phyloP scores from a whole-genome alignment of 2,888 invertebrate species.

The Phytoseiulus persimilis region DNA sequence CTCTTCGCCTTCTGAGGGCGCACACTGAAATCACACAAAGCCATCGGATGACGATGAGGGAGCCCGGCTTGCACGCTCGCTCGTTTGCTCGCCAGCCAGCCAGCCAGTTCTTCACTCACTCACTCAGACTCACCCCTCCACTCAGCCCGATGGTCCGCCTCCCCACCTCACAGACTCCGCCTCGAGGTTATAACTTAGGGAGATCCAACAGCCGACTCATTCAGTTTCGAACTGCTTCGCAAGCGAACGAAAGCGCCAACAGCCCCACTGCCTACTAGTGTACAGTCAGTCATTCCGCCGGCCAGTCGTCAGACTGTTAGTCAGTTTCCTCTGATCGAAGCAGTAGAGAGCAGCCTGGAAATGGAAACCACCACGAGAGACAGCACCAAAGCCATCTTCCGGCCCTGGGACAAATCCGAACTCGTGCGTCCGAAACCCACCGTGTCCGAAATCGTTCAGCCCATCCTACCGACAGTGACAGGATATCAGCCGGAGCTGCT shows the following conservation, averaged over 20 bases:
- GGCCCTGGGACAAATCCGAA: conserved; percentile 12
- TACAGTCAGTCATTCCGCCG: background rate
- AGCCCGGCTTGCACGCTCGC: background rate
- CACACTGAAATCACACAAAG: conserved; percentile 37
- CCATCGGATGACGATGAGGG: conserved; percentile 35
- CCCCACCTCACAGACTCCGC: conserved; percentile 39
- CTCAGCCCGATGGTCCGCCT: conserved; percentile 26
- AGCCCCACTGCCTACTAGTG: background rate
- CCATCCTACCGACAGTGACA: background rate
- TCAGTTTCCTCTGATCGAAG: background rate
- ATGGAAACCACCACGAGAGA: background rate
- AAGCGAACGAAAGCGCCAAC: background rate
- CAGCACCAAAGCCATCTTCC: conserved; percentile 6
- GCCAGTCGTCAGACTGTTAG: background rate
- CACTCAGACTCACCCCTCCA: conserved; percentile 27
- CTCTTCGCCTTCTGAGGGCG: conserved; percentile 31
- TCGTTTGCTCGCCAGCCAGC: conserved; percentile 12
- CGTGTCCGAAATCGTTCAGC: background rate
- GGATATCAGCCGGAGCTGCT: conserved; percentile 22
- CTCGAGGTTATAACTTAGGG: conserved; percentile 23
- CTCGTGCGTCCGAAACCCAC: conserved; percentile 30
- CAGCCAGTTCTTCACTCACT: background rate
- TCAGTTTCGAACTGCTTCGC: background rate
- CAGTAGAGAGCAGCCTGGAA: background rate
- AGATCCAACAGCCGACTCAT: conserved; percentile 5